phyloP scores from a whole-genome alignment of 2,797 vertebrate genomes.

The Cacajao melanocephalus region DNA sequence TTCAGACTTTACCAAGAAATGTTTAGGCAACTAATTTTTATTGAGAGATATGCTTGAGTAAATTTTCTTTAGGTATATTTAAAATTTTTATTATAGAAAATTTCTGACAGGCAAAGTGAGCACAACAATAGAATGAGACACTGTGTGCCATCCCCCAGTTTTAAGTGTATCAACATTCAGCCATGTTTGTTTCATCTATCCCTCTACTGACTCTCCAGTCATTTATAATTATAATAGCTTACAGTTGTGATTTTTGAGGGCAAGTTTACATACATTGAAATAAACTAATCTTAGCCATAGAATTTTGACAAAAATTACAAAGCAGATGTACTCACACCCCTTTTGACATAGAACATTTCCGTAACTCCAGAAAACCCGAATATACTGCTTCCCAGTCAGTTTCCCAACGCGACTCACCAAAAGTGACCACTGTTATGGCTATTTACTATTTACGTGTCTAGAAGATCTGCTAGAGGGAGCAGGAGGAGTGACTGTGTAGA shows the following conservation, averaged over 20 bases:
- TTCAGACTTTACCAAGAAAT: background rate
- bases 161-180: background rate
- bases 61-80: background rate
- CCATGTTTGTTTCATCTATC: background rate
- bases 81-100: background rate
- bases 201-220: background rate
- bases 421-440: background rate
- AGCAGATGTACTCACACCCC: background rate
- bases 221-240: background rate
- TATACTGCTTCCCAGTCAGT: too few species aligned
- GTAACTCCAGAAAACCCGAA: background rate
- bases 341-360: background rate
- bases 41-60: background rate
- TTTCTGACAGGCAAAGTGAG: background rate
- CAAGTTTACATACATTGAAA: background rate
- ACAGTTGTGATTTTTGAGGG: background rate
- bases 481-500: accelerated
- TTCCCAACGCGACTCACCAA: background rate
- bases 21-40: background rate
- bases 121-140: background rate
- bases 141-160: background rate
- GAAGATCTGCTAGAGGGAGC: background rate
- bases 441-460: background rate
- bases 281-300: background rate
- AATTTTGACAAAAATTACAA: background rate